Conservation (phyloP, 2,113 vertebrate species). For the Pontoporia blainvillei region DNA sequence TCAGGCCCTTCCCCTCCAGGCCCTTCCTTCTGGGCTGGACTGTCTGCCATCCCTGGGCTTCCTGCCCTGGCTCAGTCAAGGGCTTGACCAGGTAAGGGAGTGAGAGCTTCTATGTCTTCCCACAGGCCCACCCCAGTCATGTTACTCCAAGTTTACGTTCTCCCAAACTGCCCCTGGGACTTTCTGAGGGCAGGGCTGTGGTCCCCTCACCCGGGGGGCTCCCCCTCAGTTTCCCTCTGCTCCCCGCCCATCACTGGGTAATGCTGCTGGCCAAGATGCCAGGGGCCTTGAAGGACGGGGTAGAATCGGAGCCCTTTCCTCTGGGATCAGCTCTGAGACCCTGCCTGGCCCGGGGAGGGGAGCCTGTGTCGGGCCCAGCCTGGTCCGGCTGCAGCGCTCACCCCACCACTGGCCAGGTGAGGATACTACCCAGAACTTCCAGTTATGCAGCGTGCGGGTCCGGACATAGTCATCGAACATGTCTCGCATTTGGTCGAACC, state of each 20-base stretch:
- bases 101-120: background rate
- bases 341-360: background rate
- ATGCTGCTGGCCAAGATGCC: background rate
- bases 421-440: slow-evolving; percentile 99
- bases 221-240: background rate
- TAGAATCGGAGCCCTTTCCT: background rate
- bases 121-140: background rate
- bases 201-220: too few species aligned
- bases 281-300: background rate
- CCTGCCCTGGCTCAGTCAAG: background rate
- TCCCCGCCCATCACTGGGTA: background rate
- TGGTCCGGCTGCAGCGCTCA: background rate
- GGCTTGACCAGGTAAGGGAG: background rate
- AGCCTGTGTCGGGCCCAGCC: background rate
- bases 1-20: background rate
- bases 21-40: background rate
- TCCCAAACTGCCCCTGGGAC: background rate
- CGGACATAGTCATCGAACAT: slow-evolving; percentile 93
- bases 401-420: background rate
- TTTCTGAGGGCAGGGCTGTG: background rate
- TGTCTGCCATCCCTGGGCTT: background rate
- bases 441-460: slow-evolving; percentile 92
- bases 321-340: background rate
- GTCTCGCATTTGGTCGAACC: slow-evolving; percentile 94
- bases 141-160: background rate